Evolutionary conservation across 35 echinoderm and acorn worm species (phyloP).

Genomic region (Anneissia japonica): DNA sequence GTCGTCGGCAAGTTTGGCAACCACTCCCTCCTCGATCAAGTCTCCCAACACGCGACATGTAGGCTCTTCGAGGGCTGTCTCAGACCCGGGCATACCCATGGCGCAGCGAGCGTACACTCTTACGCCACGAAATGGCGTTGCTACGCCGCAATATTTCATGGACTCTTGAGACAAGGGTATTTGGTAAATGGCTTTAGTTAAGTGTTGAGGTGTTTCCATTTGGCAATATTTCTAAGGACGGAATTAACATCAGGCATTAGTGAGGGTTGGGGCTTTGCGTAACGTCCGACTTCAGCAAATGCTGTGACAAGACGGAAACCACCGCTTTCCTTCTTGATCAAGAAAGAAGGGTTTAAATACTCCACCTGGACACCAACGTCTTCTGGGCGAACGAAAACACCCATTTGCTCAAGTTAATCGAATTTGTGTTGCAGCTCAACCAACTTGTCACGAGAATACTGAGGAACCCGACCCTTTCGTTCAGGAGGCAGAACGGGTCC

Average conservation of each 20-base stretch:
- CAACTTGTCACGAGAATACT: too few species aligned
- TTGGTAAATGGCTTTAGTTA: not conserved
- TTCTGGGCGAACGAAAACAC: too few species aligned
- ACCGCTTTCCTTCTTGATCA: too few species aligned
- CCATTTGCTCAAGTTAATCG: too few species aligned
- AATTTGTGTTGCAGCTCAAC: too few species aligned
- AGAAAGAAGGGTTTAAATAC: too few species aligned
- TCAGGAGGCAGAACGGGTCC: too few species aligned
- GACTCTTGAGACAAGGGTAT: not conserved
- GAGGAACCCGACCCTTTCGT: too few species aligned
- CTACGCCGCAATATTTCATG: not conserved
- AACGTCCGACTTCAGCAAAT: not conserved
- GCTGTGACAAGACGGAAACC: not conserved
- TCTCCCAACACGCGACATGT: not conserved
- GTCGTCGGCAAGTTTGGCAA: not conserved
- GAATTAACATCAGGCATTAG: not conserved
- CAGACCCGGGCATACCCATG: not conserved
- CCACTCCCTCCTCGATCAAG: not conserved
- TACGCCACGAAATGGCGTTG: not conserved
- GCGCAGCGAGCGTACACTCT: not conserved
- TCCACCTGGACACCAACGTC: too few species aligned
- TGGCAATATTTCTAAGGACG: not conserved
- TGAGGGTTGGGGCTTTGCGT: not conserved
- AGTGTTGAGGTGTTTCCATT: not conserved
- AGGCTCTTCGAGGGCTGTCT: not conserved